phyloP scores from a whole-genome alignment of 2,797 vertebrate species.

The Gymnothorax reevesii region DNA sequence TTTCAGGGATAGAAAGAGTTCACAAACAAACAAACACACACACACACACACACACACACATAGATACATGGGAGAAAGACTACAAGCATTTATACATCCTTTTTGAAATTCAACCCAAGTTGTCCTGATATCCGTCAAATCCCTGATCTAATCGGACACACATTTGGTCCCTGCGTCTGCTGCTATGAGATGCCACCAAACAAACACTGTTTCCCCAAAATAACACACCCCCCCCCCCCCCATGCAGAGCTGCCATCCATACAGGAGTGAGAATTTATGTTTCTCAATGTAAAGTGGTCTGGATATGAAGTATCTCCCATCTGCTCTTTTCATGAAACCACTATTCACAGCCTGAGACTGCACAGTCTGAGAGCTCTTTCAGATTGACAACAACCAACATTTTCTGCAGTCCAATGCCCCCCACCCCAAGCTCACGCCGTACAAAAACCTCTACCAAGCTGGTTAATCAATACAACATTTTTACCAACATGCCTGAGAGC shows the following conservation, averaged over 20 bases:
- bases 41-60: no score
- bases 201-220: constrained; percentile 4
- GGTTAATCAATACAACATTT: constrained; percentile 50
- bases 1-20: not conserved
- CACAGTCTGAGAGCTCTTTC: not conserved
- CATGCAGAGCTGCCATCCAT: constrained; percentile 19
- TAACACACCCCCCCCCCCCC: constrained; percentile 8
- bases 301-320: constrained; percentile 37
- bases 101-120: constrained; percentile 23
- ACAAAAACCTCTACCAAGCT: constrained; percentile 35
- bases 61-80: not conserved
- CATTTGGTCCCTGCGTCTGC: constrained; percentile 13
- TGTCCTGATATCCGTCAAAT: not conserved
- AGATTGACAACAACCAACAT: not conserved
- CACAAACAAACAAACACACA: no score
- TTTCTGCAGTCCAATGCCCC: not conserved
- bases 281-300: constrained; percentile 21
- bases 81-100: constrained; percentile 3
- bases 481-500: constrained; percentile 29
- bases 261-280: constrained; percentile 29
- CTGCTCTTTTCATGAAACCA: constrained; percentile 39
- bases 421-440: not conserved
- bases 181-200: not conserved
- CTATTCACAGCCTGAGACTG: constrained; percentile 4
- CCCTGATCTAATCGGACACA: not conserved